Evolutionary conservation across 2,888 invertebrate genomes (phyloP), one percentile per base, ranked within the genome.

Genomic region (Archips xylosteana): DNA sequence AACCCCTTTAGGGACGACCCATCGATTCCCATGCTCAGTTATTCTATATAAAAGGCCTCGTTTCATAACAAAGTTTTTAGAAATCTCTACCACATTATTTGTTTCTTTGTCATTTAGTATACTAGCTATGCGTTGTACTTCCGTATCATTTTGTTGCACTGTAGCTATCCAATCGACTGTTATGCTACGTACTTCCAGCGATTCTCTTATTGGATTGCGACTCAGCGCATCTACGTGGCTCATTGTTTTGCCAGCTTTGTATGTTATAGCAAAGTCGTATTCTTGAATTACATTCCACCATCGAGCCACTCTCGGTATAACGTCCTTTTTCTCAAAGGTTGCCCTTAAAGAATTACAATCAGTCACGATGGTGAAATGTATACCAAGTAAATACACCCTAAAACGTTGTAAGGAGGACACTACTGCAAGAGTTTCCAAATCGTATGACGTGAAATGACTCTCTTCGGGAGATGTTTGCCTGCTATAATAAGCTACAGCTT

Each of bases 181-280:
- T 3, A 12, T 3, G 5, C 9, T 12, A 47, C 3, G 10, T 9
- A 47, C 39, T 47, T 47, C 47, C 3, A 47, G 47, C 10, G 9
- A 9, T 47, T 47, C 12, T 10, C 3, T 3, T 47, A 47, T 3
- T 47, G 51, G 82, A 61, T 81, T 77, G 8, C 85, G 71, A 75
- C 87, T 87, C 4, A 87, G 57, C 0, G 83, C 84, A 69, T 86
- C 87, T 0, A 84, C 83, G 63, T 87, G 85, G 13, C 72, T 74
- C 82, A 87, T 84, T 1, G 77, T 75, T 2, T 77, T 75, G 0
- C 82, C 83, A 1, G 82, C 78, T 39, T 84, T 76, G 76, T 87
- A 85, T 69, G 83, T 78, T 13, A 87, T 74, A 4, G 42, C 73
- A 49, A 82, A 83, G 75, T 85, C 80, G 51, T 77, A 88, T 3